Percentiles rank a stretch among this genome's conserved stretches.
These are phyloP conservation scores for Eupithecia tripunctaria DNA, from an alignment of 2,888 invertebrate genomes.

Conservation along the genomic window DNA sequence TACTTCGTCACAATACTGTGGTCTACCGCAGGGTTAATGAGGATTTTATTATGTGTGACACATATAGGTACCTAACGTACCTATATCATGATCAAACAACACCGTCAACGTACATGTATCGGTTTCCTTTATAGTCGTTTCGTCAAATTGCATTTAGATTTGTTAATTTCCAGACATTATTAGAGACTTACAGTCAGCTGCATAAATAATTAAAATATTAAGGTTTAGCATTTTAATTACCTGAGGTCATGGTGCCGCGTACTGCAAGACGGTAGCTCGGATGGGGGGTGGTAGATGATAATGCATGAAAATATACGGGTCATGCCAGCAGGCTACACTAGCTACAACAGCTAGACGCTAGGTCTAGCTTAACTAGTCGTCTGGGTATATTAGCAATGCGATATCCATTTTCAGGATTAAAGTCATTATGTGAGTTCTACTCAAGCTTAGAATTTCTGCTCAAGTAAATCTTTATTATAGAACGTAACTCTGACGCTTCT, in stretches of 20 bases:
- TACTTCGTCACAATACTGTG: neutral
- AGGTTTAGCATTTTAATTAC: neutral
- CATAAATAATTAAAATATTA: neutral
- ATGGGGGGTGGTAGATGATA: neutral
- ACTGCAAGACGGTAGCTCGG: neutral
- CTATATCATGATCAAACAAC: neutral
- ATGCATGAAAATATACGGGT: neutral
- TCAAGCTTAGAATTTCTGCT: too few relatives aligned
- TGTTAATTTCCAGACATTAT: neutral
- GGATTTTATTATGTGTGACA: conserved; percentile 5
- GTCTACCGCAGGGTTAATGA: neutral
- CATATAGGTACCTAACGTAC: too few relatives aligned
- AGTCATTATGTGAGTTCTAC: too few relatives aligned
- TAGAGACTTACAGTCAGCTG: neutral
- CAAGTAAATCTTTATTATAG: too few relatives aligned
- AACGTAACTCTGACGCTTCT: too few relatives aligned
- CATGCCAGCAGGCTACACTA: too few relatives aligned
- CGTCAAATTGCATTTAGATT: neutral
- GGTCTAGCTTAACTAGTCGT: too few relatives aligned
- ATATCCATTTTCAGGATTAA: neutral
- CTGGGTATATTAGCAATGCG: too few relatives aligned
- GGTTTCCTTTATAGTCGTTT: neutral
- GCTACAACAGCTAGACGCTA: too few relatives aligned
- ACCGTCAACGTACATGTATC: neutral
- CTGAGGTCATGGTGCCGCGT: neutral